Base-by-base conservation (phyloP, 2,113 vertebrate species). In the Cinclus mexicanus region DNA sequence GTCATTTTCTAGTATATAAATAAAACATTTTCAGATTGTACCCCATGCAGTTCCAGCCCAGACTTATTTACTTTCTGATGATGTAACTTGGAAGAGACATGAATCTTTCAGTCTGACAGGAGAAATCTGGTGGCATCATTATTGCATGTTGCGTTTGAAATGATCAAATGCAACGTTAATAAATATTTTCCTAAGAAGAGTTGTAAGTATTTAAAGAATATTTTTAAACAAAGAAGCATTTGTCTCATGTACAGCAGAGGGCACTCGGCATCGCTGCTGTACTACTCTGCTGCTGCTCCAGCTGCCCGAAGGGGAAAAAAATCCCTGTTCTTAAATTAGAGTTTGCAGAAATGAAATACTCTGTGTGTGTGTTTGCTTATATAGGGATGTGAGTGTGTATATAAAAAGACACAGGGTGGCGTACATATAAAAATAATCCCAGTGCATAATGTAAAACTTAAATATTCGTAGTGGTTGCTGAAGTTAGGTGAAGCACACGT, bases 171-270 rank as follows among this genome's bases (percentile, higher is more conserved):
- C 44, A 19, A 67, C 74, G 76, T 92, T 71, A 70, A 59, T 60
- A 46, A 82, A 63, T 71, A 26, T 77, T 76, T 91, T 55, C 74
- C 17, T 3, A 80, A 87, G 76, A 41, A 37, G 92, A 93, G 65
- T 83, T 89, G 1, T 2, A 39, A 77, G 56, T 76, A 70, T 90
- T 87, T 70, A 41, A 44, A 47, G 53, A 22, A 7, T 42, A 15
- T 23, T 55, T 69, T 39, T 47, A 81, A 77, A 80, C 53, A 77
- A 87, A 92, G 47, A 33, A 52, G 79, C 81, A 60, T 85, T 98
- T 94, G 72, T 57, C 42, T 72, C 52, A 3, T 12, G 20, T 87
- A 74, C 98, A 97, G 97, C 97, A 98, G 98, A 98, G 98, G 98
- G 98, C 97, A 83, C 74, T 87, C 90, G 46, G 50, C 78, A 46